These are phyloP conservation scores for Anagrus nilaparvatae DNA, from an alignment of 1,140 invertebrate species.

Conservation along the genomic window DNA sequence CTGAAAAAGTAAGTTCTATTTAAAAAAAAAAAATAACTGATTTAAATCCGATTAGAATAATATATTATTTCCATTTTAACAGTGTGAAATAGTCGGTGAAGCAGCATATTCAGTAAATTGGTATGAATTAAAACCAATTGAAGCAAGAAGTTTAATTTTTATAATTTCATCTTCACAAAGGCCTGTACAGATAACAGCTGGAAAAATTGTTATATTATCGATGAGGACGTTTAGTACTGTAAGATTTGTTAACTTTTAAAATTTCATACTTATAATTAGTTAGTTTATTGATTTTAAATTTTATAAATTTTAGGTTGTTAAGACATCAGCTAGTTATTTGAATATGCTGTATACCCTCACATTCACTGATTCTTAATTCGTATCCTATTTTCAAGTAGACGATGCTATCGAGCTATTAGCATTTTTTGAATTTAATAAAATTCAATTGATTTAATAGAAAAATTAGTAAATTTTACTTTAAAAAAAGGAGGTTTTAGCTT, in stretches of 20 bases:
- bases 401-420: too few species aligned
- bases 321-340: constrained; percentile 5
- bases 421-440: too few species aligned
- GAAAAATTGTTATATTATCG: constrained; percentile 13
- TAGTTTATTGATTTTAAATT: neutral
- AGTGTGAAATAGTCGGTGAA: constrained; percentile 11
- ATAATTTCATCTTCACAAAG: constrained; percentile 7
- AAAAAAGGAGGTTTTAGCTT: too few species aligned
- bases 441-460: too few species aligned
- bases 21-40: neutral
- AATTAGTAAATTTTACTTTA: too few species aligned
- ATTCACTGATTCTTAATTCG: too few species aligned
- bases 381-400: too few species aligned
- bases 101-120: constrained; percentile 8
- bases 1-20: constrained; percentile 8
- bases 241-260: neutral
- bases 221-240: constrained; percentile 10
- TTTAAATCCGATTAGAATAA: neutral
- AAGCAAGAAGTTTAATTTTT: constrained; percentile 1
- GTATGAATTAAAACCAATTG: constrained; percentile 6
- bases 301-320: constrained; percentile 7
- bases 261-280: neutral
- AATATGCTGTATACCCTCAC: constrained; percentile 6
- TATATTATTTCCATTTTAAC: neutral
- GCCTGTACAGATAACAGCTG: constrained; percentile 9